Conservation (phyloP, 2,797 vertebrate genomes). For the Hippocampus kuda region DNA sequence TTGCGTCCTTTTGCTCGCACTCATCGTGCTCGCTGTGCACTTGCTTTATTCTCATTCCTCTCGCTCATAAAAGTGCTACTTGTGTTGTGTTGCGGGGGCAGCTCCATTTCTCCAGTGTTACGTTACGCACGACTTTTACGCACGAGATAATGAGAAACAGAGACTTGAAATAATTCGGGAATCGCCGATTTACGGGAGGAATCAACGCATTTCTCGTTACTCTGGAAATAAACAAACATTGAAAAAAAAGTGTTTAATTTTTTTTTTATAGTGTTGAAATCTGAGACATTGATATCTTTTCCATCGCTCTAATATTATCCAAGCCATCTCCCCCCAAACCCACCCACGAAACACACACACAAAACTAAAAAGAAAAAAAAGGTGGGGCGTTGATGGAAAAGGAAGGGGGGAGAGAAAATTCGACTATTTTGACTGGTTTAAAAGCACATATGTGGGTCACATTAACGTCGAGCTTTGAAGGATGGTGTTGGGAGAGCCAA, state of each 20-base stretch:
- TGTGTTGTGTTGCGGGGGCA: neutral
- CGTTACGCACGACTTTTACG: neutral
- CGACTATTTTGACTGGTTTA: slow-evolving; percentile 43
- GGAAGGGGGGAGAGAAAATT: slow-evolving; percentile 16
- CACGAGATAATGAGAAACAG: neutral
- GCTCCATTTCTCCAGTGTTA: neutral
- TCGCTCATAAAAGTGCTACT: neutral
- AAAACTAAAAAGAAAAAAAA: slow-evolving; percentile 17
- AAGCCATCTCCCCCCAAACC: neutral
- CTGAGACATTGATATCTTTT: slow-evolving; percentile 32
- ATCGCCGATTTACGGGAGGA: neutral
- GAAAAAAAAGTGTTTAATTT: too few species aligned
- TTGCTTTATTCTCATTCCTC: neutral
- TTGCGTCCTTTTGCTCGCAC: neutral
- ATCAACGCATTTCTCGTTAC: neutral
- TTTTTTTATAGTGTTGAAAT: slow-evolving; percentile 19
- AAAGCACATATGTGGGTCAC: slow-evolving; percentile 53
- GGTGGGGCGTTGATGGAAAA: slow-evolving; percentile 59
- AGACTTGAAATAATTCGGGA: neutral
- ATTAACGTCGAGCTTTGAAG: slow-evolving; percentile 29
- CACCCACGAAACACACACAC: too few species aligned
- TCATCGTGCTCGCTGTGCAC: neutral
- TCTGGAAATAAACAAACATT: neutral
- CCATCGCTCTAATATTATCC: slow-evolving; percentile 64
- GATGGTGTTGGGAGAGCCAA: neutral